Percentiles rank a stretch among this genome's conserved stretches.
These are phyloP conservation scores for Pachyrhynchus sulphureomaculatus DNA, from an alignment of 1,140 invertebrate genomes.

Conservation along the genomic window DNA sequence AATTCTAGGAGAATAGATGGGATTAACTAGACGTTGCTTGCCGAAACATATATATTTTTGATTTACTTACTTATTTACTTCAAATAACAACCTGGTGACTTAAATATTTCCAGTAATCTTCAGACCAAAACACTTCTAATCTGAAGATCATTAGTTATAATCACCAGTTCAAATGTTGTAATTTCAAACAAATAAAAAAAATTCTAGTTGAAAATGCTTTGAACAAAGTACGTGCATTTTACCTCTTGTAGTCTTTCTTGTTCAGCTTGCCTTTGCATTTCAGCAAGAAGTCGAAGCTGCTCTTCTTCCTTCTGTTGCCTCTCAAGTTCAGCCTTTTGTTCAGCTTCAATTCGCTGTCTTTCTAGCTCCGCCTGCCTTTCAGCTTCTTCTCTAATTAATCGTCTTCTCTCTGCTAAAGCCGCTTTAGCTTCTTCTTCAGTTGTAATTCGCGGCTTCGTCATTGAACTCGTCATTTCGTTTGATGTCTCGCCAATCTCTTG, in stretches of 20 bases:
- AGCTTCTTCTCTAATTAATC: conserved; percentile 80
- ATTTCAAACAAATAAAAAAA: no score
- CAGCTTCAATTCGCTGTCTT: conserved; percentile 70
- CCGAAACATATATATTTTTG: no score
- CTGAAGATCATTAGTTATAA: no score
- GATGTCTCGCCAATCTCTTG: background rate
- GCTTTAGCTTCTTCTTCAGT: conserved; percentile 90
- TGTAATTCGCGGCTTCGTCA: conserved; percentile 71
- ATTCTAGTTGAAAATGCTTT: no score
- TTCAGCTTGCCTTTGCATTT: conserved; percentile 71
- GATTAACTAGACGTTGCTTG: no score
- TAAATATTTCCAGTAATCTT: no score
- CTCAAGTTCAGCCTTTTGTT: conserved; percentile 73
- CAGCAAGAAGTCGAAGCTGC: conserved; percentile 73
- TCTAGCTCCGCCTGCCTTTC: conserved; percentile 83
- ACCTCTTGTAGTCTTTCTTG: conserved; percentile 72
- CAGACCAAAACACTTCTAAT: no score
- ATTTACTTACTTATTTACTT: no score
- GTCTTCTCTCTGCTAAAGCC: conserved; percentile 79
- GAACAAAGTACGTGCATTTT: no score
- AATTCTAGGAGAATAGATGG: no score
- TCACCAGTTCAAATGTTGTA: no score
- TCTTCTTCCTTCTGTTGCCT: conserved; percentile 77
- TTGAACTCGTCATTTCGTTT: conserved; percentile 59
- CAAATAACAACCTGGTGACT: no score